A percentile compares a stretch with the other conserved stretches of the same genome.
Evolutionary conservation across 2,888 invertebrate genomes (phyloP).

Genomic region (Dicranocentrus wangi): DNA sequence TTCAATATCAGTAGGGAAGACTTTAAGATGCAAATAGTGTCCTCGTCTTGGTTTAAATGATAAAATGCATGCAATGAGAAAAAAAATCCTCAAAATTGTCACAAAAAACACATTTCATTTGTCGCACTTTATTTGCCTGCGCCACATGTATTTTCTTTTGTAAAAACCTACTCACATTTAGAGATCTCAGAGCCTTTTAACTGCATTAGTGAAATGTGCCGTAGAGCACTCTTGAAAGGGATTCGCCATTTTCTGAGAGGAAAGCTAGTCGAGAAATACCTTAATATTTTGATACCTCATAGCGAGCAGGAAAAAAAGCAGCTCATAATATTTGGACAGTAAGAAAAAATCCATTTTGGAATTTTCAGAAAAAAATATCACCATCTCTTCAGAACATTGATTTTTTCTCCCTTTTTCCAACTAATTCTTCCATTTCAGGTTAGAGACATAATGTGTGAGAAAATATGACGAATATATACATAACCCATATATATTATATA

Average conservation of each 20-base stretch:
- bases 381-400: slow-evolving; percentile 1
- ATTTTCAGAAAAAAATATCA: slow-evolving; percentile 42
- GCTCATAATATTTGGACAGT: slow-evolving; percentile 59
- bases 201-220: too few relatives aligned
- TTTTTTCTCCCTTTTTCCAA: slow-evolving; percentile 1
- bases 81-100: too few relatives aligned
- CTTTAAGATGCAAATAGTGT: not conserved
- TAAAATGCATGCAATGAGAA: not conserved
- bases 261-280: slow-evolving; percentile 39
- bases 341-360: slow-evolving; percentile 53
- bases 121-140: too few relatives aligned
- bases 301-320: slow-evolving; percentile 23
- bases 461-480: too few relatives aligned
- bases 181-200: not conserved
- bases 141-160: too few relatives aligned
- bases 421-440: slow-evolving; percentile 13
- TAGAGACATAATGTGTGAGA: too few relatives aligned
- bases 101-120: too few relatives aligned
- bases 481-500: too few relatives aligned
- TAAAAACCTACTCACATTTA: too few relatives aligned
- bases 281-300: slow-evolving; percentile 52
- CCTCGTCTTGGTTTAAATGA: too few relatives aligned
- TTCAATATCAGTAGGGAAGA: not conserved
- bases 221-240: too few relatives aligned
- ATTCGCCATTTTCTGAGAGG: not conserved